phyloP scores from a whole-genome alignment of 35 echinoderm and acorn worm genomes.

The Hemicentrotus pulcherrimus region DNA sequence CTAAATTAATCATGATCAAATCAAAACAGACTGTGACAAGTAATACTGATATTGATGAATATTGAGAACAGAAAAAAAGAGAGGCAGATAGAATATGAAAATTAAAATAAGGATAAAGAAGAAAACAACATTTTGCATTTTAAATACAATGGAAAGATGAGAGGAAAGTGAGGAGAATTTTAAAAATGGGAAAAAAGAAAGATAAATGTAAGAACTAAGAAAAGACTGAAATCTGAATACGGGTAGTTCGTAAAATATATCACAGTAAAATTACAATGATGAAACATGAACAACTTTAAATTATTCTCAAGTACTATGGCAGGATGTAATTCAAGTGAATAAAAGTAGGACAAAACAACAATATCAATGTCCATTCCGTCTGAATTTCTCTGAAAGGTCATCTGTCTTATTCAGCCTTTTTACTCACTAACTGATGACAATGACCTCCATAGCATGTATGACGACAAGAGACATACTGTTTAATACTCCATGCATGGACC shows the following conservation, averaged over 20 bases:
- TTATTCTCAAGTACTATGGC: not conserved
- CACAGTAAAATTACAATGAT: not conserved
- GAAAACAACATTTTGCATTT: too few species aligned
- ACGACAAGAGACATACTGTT: not conserved
- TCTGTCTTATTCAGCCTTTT: not conserved
- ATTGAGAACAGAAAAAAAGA: too few species aligned
- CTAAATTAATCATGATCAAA: too few species aligned
- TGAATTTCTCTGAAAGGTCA: not conserved
- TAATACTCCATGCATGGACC: too few species aligned
- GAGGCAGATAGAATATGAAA: too few species aligned
- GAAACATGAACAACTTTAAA: not conserved
- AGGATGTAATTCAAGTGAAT: not conserved
- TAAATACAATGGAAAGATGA: too few species aligned
- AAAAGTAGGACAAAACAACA: slow-evolving; percentile 12
- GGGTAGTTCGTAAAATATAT: not conserved
- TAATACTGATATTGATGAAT: too few species aligned
- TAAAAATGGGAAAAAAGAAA: too few species aligned
- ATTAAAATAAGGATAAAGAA: too few species aligned
- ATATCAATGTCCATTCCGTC: not conserved
- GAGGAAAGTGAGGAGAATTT: too few species aligned
- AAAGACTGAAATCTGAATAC: not conserved
- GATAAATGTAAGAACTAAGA: too few species aligned
- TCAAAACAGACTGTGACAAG: too few species aligned
- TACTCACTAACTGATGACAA: not conserved
- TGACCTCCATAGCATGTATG: not conserved